Base-by-base conservation (phyloP, 2,888 invertebrate species). In the Oscheius sp. region DNA sequence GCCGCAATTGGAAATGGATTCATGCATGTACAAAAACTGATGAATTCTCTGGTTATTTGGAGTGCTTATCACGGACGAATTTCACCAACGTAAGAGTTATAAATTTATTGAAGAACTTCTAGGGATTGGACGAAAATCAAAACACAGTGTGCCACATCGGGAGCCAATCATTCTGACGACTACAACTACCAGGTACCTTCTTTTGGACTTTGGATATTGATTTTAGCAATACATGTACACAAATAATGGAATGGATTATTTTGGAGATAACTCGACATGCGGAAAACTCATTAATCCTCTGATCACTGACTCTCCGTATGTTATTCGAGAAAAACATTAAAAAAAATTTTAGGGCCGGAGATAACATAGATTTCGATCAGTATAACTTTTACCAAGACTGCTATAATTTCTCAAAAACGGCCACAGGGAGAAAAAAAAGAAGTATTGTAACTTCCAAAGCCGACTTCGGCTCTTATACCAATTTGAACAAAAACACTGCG, bases 381-480 rank as follows among this genome's bases (percentile, higher is more conserved):
- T 75, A 68, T 64, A 75, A 75, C 36, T 71, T 62, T 45, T 73
- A 73, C 32, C 72, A 73, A 20, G 75, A 73, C 45, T 75, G 75
- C 44, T 75, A 75, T 67, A 44, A 47, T 54, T 14, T 59, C 26
- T 9, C 41, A n/a, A 22, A 54, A n/a, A 44, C 74, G 9, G 66
- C 56, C 20, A 45, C 67, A 12, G 70, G 74, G 30, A 70, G 61
- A 24, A 51, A 50, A 38, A 36, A 20, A 12, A 41, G 41, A 54
- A 47, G 20, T 9, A 24, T 47, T 3, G 2, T 24, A 36, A 36
- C 32, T 2, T 41, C 59, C 2, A 59, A 44, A 17, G 44, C 28
- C 4, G 28, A n/a, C 8, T 47, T 47, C 32, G 47, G 62, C 17
- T n/a, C 24, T 8, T 51, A 64, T 33, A 22, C 36, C 20, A 12